These are phyloP conservation scores for Ictalurus punctatus DNA, from an alignment of 2,113 vertebrate genomes.

Conservation along the genomic window DNA sequence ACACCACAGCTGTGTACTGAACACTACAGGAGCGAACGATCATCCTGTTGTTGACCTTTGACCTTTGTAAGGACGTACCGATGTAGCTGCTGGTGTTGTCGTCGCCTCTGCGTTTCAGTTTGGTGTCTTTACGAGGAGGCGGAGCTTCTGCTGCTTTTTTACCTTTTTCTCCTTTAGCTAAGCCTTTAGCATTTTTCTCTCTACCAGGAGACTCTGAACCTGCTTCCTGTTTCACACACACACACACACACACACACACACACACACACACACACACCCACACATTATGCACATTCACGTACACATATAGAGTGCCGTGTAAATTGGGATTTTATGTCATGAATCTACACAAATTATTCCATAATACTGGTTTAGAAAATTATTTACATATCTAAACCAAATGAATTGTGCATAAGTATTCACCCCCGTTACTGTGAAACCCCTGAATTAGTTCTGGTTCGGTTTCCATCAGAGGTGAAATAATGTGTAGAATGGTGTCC, in stretches of 20 bases:
- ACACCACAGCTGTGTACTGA: background rate
- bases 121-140: constrained; percentile 66
- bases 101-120: constrained; percentile 77
- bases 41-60: background rate
- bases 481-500: too few species aligned
- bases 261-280: constrained; percentile 56
- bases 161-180: constrained; percentile 71
- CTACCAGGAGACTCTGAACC: constrained; percentile 51
- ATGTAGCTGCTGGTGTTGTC: constrained; percentile 68
- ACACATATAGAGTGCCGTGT: background rate
- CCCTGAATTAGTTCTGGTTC: too few species aligned
- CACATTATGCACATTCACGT: background rate
- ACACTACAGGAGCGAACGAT: background rate
- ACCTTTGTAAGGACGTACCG: constrained; percentile 66
- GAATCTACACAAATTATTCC: background rate
- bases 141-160: constrained; percentile 60
- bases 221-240: constrained; percentile 60
- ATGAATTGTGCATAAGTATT: background rate
- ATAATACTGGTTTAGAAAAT: background rate
- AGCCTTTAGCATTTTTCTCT: constrained; percentile 65
- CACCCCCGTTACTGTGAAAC: background rate
- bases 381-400: background rate
- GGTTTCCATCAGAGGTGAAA: too few species aligned
- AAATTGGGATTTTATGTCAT: background rate
- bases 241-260: constrained; percentile 37